Base-by-base conservation (phyloP, 2,888 invertebrate genomes). In the Mimas tiliae region DNA sequence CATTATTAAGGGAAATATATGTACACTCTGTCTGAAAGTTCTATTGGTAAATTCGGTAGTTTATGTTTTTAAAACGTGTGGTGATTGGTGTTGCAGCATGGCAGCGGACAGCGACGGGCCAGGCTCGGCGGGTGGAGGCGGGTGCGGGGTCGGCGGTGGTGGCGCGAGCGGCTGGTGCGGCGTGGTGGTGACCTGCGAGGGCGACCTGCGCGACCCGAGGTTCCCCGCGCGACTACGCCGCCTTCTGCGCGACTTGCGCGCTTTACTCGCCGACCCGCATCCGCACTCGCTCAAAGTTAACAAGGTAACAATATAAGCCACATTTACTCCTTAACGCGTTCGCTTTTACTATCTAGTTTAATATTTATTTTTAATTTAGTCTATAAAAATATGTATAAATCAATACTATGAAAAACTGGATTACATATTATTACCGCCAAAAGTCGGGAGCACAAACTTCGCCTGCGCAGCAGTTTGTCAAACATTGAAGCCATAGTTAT, bases 131-230 rank as follows among this genome's bases (percentile, higher is more conserved):
- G 96, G 98, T 94, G 95, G 97, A 89, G 95, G 96, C 88, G 98
- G 98, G 94, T 98, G 98, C 83, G 96, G 98, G 93, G 96, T 98
- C 84, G 98, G 98, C 94, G 97, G 98, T 94, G 98, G 98, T 83
- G 96, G 21, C 91, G 95, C 97, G 94, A 97, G 97, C 88, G 96
- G 97, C 94, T 95, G 97, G 89, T 95, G 96, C 88, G 98, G 98
- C 94, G 98, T 98, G 83, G 96, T 98, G 93, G 96, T 98, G 93
- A 98, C 98, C 84, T 98, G 98, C 94, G 97, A 98, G 94, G 98
- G 98, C 83, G 96, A 98, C 94, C 95, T 97, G 88, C 95, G 95
- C 88, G 98, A 98, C 94, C 98, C 98, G 83, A 95, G 96, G 85
- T 97, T 98, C 94, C 96, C 96, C 83, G 95, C 95, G 88, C 96